Base-by-base conservation (phyloP, 2,113 vertebrate genomes). In the Brachyistius frenatus region DNA sequence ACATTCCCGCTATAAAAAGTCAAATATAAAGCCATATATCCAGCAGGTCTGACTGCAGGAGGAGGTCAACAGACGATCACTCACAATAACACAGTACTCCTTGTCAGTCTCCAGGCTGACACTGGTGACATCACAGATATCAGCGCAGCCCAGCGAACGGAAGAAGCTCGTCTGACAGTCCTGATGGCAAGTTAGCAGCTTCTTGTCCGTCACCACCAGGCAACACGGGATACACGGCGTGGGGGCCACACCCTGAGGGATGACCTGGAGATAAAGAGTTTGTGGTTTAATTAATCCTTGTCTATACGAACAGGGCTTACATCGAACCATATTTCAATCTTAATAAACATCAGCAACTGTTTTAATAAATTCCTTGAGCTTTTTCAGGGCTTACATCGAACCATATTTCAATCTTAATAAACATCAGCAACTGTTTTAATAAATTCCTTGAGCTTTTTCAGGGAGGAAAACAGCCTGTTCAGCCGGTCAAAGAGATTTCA, bases 161-260 rank as follows among this genome's bases (percentile, higher is more conserved):
- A 99, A 99, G 92, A 99, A 99, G 90, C 96, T 97, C 2, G 98
- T 99, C 94, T 99, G 98, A 84, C 97, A 99, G 66, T 99, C 98
- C 93, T 99, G 97, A 0, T 99, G 98, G 87, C 98, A 99, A 0
- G 96, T 98, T 78, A 99, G 95, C 83, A 95, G 90, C 89, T 94
- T 96, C 76, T 91, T 84, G 0, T 96, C 94, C 0, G 97, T 97
- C 81, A 98, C 83, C 77, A 99, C 98, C 7, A 99, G 93, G 91
- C 98, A 99, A 91, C 97, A 98, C 10, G 98, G 97, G 83, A 99
- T 94, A 2, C 97, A 99, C 0, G 96, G 97, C 0, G 93, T 95
- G 0, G 97, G 98, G 11, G 93, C 86, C 2, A 95, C 87, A 0
- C 97, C 96, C 71, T 97, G 97, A 16, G 98, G 97, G 76, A 98